Evolutionary conservation across 2,797 vertebrate genomes (phyloP), one percentile per base, ranked within the genome.

Genomic region (Melanogrammus aeglefinus): DNA sequence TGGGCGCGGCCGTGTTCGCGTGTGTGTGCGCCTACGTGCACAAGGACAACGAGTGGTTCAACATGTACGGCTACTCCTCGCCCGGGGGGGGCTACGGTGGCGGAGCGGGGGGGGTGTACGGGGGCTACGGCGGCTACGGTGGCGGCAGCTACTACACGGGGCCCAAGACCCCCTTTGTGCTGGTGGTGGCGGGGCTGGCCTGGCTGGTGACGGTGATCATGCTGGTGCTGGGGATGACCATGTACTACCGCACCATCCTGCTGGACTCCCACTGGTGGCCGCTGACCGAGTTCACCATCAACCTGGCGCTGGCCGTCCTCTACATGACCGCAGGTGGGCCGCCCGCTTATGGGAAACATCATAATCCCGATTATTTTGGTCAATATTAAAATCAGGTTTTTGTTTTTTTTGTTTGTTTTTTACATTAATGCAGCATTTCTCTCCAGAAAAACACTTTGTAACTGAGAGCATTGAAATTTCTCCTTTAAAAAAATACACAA

Each of bases 21-120:
- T 99, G 97, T 70, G 95, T 99, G 79, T 98, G 96, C 0, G 97
- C 98, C 0, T 99, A 99, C 76, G 92, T 99, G 79, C 96, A 99
- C 93, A 98, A 99, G 90, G 98, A 99, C 91, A 99, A 96, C 39
- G 96, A 98, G 87, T 99, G 98, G 98, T 97, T 95, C 89, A 99
- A 98, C 91, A 90, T 95, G 93, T 98, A 96, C 0, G 97, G 97
- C 0, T 97, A 96, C 89, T 92, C 95, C 0, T 94, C 95, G 76
- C 95, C 97, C 0, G 96, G 89, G 0, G 87, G 95, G 0, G 84
- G 90, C 1, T 93, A 94, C 0, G 92, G 91, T 0, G 77, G 83
- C 0, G 76, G 82, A 0, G 83, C 79, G 2, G 94, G 93, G 93
- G 1, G 86, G 84, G 14, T 72, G 1, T 85, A 83, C 10, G 94